Base-by-base conservation (phyloP, 2,888 invertebrate genomes). In the Selenia dentaria region DNA sequence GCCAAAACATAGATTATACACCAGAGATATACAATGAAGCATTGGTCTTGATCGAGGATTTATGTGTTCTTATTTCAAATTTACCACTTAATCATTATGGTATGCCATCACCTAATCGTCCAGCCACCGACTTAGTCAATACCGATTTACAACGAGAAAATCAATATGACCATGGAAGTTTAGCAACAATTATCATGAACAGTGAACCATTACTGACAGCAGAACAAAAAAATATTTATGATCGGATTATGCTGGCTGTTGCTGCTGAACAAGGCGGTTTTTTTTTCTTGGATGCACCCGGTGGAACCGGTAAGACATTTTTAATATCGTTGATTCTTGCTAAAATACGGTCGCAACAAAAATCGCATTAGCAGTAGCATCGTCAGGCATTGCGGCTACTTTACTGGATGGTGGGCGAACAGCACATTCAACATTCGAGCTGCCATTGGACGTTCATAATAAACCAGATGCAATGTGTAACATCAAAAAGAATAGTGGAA, bases 371-470 rank as follows among this genome's bases (percentile, higher is more conserved):
- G 61, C 63, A 34, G 45, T 69, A 24, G 64, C 64, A 45, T 66
- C 62, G 32, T 64, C 64, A 37, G 63, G 63, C 49, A 64, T 61
- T 24, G 62, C 62, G 6, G 61, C 57, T n/a, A 62, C 58, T 40
- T 38, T 58, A 12, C 24, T 62, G 29, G 54, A 58, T 46, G 62
- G 58, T 6, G 57, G 63, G n/a, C 57, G 55, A 48, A 69, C 63
- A 44, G 62, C 65, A 24, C 62, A 64, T 65, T 65, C 65, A 6
- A 57, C 61, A 22, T 54, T 69, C 2, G 67, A 71, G 58, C 59
- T 65, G 41, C 62, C 67, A 46, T 26, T 67, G 36, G 64, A 68
- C 42, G 45, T 68, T 52, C 56, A 58, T n/a, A 45, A 59, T 39
- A 32, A 59, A 20, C 35, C 57, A 64, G 54, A 57, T 54, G 16